A percentile compares a stretch with the other conserved stretches of the same genome.
These are phyloP conservation scores for Xestobium rufovillosum DNA, from an alignment of 2,888 invertebrate genomes.

Conservation along the genomic window DNA sequence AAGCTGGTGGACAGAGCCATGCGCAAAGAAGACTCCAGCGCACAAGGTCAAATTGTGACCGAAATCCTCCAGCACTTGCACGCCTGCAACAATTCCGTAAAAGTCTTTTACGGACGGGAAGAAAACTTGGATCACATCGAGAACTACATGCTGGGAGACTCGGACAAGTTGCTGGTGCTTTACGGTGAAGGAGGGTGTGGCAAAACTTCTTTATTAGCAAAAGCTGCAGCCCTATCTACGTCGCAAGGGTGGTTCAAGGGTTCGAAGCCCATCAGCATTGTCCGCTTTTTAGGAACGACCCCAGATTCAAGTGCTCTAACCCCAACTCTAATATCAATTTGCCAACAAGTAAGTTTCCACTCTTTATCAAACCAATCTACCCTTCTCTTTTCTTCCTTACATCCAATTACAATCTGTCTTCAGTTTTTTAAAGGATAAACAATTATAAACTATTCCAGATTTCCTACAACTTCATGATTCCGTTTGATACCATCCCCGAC, in stretches of 20 bases:
- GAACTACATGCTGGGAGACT: constrained; percentile 74
- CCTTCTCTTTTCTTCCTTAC: not conserved
- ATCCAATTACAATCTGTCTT: not conserved
- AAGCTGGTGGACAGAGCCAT: constrained; percentile 91
- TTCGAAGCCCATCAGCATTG: constrained; percentile 74
- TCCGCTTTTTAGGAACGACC: constrained; percentile 92
- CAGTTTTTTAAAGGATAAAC: constrained; percentile 3
- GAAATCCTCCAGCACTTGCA: constrained; percentile 93
- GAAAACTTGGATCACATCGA: constrained; percentile 74
- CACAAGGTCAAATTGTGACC: constrained; percentile 88
- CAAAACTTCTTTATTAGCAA: constrained; percentile 91
- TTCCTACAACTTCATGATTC: constrained; percentile 84
- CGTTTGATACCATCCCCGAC: constrained; percentile 91
- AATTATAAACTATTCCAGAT: constrained; percentile 50
- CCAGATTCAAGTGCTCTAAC: constrained; percentile 94
- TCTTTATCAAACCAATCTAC: not conserved
- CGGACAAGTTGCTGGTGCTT: constrained; percentile 82
- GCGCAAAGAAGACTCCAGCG: constrained; percentile 91
- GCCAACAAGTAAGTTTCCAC: constrained; percentile 73
- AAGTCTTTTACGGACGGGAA: constrained; percentile 89
- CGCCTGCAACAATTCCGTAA: constrained; percentile 88
- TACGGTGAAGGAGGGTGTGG: constrained; percentile 97
- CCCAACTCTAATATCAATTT: constrained; percentile 89
- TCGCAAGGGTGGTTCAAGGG: constrained; percentile 65
- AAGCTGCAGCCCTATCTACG: constrained; percentile 73